Conservation (phyloP, 2,113 vertebrate species). For the Lamprotornis superbus region DNA sequence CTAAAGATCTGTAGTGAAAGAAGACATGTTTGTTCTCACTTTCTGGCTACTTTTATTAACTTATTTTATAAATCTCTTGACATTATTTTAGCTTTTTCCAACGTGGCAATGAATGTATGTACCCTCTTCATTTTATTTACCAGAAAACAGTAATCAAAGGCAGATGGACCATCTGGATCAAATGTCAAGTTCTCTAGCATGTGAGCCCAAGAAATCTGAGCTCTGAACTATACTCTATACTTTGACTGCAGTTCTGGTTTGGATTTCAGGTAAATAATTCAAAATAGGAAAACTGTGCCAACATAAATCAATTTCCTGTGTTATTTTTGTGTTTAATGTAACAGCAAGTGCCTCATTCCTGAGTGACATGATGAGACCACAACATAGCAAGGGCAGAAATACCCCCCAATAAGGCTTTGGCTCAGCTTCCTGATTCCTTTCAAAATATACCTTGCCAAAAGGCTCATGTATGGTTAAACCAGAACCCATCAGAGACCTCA, state of each 20-base stretch:
- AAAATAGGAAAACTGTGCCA: conserved; percentile 63
- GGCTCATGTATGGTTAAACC: conserved; percentile 34
- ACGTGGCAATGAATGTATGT: neutral
- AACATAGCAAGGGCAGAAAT: conserved; percentile 47
- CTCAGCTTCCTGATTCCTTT: conserved; percentile 52
- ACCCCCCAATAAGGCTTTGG: conserved; percentile 27
- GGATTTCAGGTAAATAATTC: conserved; percentile 70
- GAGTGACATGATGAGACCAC: conserved; percentile 63
- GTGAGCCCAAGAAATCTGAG: conserved; percentile 36
- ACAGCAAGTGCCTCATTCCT: conserved; percentile 63
- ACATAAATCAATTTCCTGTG: conserved; percentile 68
- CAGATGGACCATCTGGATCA: conserved; percentile 57
- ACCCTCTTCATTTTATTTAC: conserved; percentile 15
- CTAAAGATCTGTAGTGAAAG: neutral
- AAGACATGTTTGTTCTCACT: neutral
- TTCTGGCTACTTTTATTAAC: neutral
- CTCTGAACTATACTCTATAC: conserved; percentile 38
- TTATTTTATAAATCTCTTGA: neutral
- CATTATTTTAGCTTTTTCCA: neutral
- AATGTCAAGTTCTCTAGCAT: neutral
- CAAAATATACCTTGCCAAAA: conserved; percentile 37
- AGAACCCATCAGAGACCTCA: conserved; percentile 37
- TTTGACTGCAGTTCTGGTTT: conserved; percentile 57
- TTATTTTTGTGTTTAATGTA: conserved; percentile 63
- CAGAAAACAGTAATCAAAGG: conserved; percentile 43